These are phyloP conservation scores for Heliconius nattereri DNA, from an alignment of 1,140 invertebrate genomes.

Conservation along the genomic window DNA sequence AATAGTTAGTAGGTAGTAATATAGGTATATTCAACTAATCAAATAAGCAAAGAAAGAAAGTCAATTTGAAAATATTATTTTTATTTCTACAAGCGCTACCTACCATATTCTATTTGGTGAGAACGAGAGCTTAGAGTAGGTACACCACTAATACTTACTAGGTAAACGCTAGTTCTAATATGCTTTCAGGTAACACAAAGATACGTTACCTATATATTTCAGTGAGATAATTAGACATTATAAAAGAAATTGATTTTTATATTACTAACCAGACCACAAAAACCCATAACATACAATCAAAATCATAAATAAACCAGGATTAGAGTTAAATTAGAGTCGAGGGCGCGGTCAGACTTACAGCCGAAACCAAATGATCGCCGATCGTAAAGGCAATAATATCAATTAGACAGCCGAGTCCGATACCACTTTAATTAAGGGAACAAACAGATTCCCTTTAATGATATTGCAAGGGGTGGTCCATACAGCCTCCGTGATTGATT, in stretches of 20 bases:
- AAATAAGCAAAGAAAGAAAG: too few species aligned
- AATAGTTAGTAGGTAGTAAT: too few species aligned
- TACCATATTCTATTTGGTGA: too few species aligned
- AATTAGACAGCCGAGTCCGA: conserved; percentile 74
- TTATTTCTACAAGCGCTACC: too few species aligned
- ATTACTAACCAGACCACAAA: background rate
- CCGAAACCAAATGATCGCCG: conserved; percentile 68
- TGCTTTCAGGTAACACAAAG: too few species aligned
- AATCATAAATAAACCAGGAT: conserved; percentile 72
- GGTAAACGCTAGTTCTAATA: too few species aligned
- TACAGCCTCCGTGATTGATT: conserved; percentile 68
- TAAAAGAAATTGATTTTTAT: background rate
- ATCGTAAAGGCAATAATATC: conserved; percentile 80
- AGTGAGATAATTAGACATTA: too few species aligned
- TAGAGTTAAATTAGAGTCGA: conserved; percentile 71
- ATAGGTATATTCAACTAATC: background rate
- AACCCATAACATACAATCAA: background rate
- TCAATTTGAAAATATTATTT: too few species aligned
- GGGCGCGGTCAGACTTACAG: conserved; percentile 74
- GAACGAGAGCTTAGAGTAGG: too few species aligned
- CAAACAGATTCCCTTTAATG: conserved; percentile 77
- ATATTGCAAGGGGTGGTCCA: conserved; percentile 62
- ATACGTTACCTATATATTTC: too few species aligned
- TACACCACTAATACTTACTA: too few species aligned
- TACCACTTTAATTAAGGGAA: conserved; percentile 79